Evolutionary conservation across 2,797 vertebrate genomes (phyloP), one percentile per base, ranked within the genome.

Genomic region (Limnodromus scolopaceus): DNA sequence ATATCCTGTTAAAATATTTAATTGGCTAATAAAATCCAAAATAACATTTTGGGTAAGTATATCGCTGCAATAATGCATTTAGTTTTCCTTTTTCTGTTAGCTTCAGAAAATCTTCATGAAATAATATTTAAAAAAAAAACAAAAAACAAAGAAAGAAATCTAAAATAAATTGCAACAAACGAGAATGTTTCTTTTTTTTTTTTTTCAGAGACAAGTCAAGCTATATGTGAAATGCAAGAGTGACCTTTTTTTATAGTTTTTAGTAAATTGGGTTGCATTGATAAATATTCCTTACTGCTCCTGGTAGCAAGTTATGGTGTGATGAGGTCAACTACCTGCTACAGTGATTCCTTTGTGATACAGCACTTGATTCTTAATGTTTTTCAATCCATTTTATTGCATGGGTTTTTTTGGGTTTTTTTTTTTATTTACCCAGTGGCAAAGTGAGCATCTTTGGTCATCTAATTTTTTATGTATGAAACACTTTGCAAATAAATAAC

Each of bases 391-490:
- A 55, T 74, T 55, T 89, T 38, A 32, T 63, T 82, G 22, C 9
- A 16, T 70, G 7, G 6, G 6, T 5, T 36, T 6, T 17, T 10
- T 38, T 38, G 6, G 0, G 0, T 36, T 76, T 1, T 17, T 20
- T 41, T 24, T 18, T 46, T 1, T 79, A 68, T 36, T 51, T 32
- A 78, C 15, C 9, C 5, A 58, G 9, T 48, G 13, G 8, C 38
- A 69, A 78, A 2, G 34, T 53, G 18, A 6, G 1, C n/a, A 41
- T 48, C 17, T 69, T 84, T 38, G 8, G 10, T 72, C 74, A 36
- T 34, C n/a, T 46, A 28, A 34, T 46, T 41, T 79, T 87, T 80
- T 54, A 25, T 24, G 16, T n/a, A 55, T 53, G 24, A 84, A 88
- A 57, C 1, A 25, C 0, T 58, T 82, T 41, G 18, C 16, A 84